A percentile compares a stretch with the other conserved stretches of the same genome.
These are phyloP conservation scores for Andricus curvator DNA, from an alignment of 2,888 invertebrate genomes.

Conservation along the genomic window DNA sequence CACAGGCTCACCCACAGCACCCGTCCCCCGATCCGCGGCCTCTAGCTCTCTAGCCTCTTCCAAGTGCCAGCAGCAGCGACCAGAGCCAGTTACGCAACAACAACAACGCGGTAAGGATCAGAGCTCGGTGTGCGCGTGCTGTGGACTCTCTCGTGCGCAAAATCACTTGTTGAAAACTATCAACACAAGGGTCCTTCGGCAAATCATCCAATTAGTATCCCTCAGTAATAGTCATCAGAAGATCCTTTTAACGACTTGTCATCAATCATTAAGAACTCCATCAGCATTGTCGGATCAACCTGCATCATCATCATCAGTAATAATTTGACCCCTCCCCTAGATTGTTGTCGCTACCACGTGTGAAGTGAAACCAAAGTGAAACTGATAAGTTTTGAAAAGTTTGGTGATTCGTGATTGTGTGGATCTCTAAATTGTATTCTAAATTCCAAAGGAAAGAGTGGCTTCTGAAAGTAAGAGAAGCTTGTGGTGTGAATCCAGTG, in stretches of 20 bases:
- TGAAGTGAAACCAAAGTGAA: neutral
- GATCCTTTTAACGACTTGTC: neutral
- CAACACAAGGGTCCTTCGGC: neutral
- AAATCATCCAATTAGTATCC: neutral
- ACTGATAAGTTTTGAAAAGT: neutral
- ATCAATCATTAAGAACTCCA: neutral
- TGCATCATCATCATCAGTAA: neutral
- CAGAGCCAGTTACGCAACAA: slow-evolving; percentile 72
- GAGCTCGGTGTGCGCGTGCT: slow-evolving; percentile 44
- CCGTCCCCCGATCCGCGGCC: slow-evolving; percentile 48
- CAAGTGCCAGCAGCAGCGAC: slow-evolving; percentile 43
- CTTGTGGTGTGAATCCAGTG: slow-evolving; percentile 47
- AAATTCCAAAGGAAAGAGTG: slow-evolving; percentile 31
- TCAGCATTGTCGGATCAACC: neutral
- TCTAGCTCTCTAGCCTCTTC: slow-evolving; percentile 26
- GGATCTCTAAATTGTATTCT: neutral
- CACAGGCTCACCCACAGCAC: slow-evolving; percentile 59
- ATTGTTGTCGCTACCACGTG: slow-evolving; percentile 7
- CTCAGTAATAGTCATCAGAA: neutral
- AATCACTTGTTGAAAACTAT: slow-evolving; percentile 29
- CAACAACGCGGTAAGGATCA: slow-evolving; percentile 50
- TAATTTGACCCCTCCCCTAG: neutral
- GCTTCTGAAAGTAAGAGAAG: slow-evolving; percentile 6
- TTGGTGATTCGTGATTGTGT: neutral
- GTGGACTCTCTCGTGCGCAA: slow-evolving; percentile 47